Conservation (phyloP, 2,113 vertebrate species). For the Clarias batrachus region DNA sequence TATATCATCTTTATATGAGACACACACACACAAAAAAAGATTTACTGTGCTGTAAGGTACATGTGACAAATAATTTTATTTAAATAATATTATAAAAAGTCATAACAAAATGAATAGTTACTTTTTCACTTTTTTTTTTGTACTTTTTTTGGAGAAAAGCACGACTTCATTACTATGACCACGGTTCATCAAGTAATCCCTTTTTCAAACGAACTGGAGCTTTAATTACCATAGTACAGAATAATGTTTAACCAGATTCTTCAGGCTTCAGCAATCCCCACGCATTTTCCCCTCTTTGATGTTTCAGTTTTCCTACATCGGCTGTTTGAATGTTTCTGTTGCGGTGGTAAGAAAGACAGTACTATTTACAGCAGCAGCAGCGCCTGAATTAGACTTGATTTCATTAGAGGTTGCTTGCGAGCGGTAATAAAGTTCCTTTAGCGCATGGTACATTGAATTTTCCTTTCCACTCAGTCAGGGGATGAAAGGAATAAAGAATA, state of each 20-base stretch:
- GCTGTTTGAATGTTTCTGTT: not conserved
- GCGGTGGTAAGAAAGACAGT: not conserved
- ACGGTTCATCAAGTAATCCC: not conserved
- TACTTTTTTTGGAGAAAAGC: not conserved
- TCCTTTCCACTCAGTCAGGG: not conserved
- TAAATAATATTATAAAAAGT: not conserved
- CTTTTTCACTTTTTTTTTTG: not conserved
- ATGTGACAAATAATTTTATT: no score
- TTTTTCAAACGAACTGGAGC: not conserved
- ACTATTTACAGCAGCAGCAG: not conserved
- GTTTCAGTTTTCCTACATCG: not conserved
- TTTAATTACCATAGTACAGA: no score
- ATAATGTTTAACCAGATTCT: not conserved
- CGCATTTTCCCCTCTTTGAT: not conserved
- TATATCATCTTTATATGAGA: no score
- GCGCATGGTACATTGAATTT: not conserved
- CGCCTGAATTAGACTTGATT: constrained; percentile 9
- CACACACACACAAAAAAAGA: no score
- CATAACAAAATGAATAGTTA: not conserved
- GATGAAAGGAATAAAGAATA: not conserved
- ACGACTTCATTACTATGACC: not conserved
- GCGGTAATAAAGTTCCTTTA: constrained; percentile 17
- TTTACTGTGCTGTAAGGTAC: no score
- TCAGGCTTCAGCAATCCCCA: not conserved
- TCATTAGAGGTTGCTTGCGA: constrained; percentile 1